Percentiles rank a stretch among this genome's conserved stretches.
Evolutionary conservation across 1,140 invertebrate genomes (phyloP).

Genomic region (Gryllus bimaculatus): DNA sequence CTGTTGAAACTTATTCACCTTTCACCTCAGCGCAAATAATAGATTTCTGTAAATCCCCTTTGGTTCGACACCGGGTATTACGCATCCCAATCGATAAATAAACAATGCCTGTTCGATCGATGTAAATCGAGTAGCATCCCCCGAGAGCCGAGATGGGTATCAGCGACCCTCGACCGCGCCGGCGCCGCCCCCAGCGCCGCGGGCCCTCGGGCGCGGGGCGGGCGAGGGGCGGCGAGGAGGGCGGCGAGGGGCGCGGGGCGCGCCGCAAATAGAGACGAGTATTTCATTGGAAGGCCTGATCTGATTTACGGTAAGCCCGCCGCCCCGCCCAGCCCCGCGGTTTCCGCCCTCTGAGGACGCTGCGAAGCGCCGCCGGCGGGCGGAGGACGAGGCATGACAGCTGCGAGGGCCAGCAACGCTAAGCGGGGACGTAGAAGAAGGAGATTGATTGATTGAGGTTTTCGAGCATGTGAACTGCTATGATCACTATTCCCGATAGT

Average conservation of each 20-base stretch:
- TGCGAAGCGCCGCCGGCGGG: not conserved
- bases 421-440: not conserved
- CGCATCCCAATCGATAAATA: not conserved
- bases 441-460: too few relatives aligned
- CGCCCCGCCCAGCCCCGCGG: too few relatives aligned
- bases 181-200: too few relatives aligned
- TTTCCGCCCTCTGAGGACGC: too few relatives aligned
- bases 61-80: not conserved
- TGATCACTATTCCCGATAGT: too few relatives aligned
- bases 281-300: not conserved
- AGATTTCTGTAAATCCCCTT: not conserved
- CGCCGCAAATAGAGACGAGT: not conserved
- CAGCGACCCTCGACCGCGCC: not conserved
- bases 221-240: too few relatives aligned
- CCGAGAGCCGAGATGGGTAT: not conserved
- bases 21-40: not conserved
- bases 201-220: too few relatives aligned
- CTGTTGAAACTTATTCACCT: too few relatives aligned
- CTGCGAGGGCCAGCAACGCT: not conserved
- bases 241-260: too few relatives aligned
- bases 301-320: not conserved
- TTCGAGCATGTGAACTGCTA: too few relatives aligned
- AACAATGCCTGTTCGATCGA: not conserved
- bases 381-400: not conserved
- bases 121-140: not conserved